Percentiles rank a stretch among this genome's conserved stretches.
phyloP scores from a whole-genome alignment of 2,797 vertebrate genomes.

The Diplodus puntazzo region DNA sequence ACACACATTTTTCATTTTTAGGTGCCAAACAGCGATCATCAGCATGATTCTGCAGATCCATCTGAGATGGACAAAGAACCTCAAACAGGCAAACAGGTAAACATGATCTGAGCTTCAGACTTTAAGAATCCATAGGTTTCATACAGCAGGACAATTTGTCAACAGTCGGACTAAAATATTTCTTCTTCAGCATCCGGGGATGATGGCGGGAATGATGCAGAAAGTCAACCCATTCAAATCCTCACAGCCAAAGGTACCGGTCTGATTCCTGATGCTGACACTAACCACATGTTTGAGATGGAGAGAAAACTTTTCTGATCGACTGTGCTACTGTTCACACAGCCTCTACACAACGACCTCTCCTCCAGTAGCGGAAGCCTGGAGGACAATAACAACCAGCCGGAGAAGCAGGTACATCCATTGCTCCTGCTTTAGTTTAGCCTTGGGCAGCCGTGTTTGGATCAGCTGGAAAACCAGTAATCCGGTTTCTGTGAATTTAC shows the following conservation, averaged over 20 bases:
- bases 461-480: background rate
- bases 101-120: no score
- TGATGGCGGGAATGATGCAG: conserved; percentile 67
- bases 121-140: no score
- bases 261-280: accelerated
- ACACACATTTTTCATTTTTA: background rate
- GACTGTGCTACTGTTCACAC: background rate
- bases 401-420: conserved; percentile 62
- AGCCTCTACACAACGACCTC: conserved; percentile 26
- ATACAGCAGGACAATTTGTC: no score
- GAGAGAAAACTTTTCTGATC: background rate
- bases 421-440: no score
- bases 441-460: no score
- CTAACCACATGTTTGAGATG: background rate
- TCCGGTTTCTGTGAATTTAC: background rate
- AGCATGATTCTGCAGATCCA: background rate
- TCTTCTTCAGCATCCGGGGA: conserved; percentile 55
- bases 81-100: conserved; percentile 53
- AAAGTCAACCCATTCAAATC: conserved; percentile 78
- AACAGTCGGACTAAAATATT: background rate
- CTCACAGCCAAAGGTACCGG: conserved; percentile 64
- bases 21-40: conserved; percentile 39
- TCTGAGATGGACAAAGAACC: conserved; percentile 12
- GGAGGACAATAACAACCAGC: conserved; percentile 37
- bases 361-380: conserved; percentile 57